Conservation (phyloP, 1,140 invertebrate species). For the Odontomachus brunneus region DNA sequence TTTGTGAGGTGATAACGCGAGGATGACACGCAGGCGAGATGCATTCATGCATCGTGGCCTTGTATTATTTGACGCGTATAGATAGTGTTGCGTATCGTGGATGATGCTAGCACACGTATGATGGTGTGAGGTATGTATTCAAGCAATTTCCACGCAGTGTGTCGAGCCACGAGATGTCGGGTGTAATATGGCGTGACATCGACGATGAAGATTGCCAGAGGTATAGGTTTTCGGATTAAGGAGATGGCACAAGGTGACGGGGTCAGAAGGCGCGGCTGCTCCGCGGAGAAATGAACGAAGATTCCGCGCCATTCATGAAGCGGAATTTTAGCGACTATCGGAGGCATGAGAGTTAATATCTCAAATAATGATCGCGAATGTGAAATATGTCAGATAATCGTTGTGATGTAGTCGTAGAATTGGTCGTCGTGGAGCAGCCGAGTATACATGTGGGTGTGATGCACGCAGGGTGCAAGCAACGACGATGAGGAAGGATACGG, state of each 20-base stretch:
- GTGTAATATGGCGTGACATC: constrained; percentile 51
- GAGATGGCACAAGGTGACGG: constrained; percentile 12
- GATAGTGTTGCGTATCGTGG: constrained; percentile 8
- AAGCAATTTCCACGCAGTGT: constrained; percentile 45
- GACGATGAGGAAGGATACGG: not conserved
- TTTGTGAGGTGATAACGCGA: constrained; percentile 9
- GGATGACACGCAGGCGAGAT: constrained; percentile 36
- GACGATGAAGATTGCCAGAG: constrained; percentile 23
- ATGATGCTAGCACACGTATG: constrained; percentile 36
- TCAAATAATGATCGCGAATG: too few relatives aligned
- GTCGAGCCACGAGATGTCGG: constrained; percentile 34
- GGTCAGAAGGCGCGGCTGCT: constrained; percentile 1
- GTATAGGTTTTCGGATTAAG: constrained; percentile 46
- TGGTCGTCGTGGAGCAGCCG: constrained; percentile 8
- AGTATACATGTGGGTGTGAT: not conserved
- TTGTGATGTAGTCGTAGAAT: not conserved
- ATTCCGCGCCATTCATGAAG: not conserved
- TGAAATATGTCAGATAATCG: too few relatives aligned
- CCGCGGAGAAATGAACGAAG: not conserved
- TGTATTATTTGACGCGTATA: constrained; percentile 26
- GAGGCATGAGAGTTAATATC: not conserved
- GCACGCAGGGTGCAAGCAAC: not conserved
- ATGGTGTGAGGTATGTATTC: constrained; percentile 35
- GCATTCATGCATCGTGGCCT: constrained; percentile 26
- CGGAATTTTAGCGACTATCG: not conserved